These are phyloP conservation scores for Ctenodactylus gundi DNA, from an alignment of 2,113 vertebrate genomes.

Conservation along the genomic window DNA sequence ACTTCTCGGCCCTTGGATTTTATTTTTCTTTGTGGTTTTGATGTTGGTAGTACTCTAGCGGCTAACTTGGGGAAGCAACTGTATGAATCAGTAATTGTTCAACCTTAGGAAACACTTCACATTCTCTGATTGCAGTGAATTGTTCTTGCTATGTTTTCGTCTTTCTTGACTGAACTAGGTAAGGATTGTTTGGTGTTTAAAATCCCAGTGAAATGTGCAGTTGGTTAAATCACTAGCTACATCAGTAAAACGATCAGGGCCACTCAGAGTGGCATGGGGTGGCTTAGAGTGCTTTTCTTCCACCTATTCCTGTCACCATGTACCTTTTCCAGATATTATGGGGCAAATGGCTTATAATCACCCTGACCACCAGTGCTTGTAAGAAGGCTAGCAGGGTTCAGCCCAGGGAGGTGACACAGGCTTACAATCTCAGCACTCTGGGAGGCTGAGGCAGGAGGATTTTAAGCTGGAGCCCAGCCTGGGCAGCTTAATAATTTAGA, in stretches of 20 bases:
- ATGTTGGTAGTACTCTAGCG: not conserved
- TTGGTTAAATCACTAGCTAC: not conserved
- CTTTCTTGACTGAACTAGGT: not conserved
- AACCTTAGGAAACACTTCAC: not conserved
- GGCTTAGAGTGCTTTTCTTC: not conserved
- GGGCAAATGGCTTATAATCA: not conserved
- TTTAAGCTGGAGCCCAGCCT: too few species aligned
- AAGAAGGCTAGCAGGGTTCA: not conserved
- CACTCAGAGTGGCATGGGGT: not conserved
- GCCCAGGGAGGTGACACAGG: too few species aligned
- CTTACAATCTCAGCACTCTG: too few species aligned
- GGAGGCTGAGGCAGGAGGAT: too few species aligned
- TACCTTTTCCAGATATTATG: not conserved
- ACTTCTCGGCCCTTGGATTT: not conserved
- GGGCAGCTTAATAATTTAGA: too few species aligned
- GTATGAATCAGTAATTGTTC: too few species aligned
- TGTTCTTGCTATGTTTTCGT: not conserved
- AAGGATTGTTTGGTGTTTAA: not conserved
- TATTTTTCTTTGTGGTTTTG: not conserved
- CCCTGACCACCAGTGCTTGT: not conserved
- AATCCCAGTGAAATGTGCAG: not conserved
- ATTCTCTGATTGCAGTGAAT: not conserved
- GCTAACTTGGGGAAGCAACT: not conserved
- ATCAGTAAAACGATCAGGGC: not conserved
- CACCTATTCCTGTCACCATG: not conserved